Conservation (phyloP, 53 echinoderm and acorn worm species). For the Paelopatides confundens region DNA sequence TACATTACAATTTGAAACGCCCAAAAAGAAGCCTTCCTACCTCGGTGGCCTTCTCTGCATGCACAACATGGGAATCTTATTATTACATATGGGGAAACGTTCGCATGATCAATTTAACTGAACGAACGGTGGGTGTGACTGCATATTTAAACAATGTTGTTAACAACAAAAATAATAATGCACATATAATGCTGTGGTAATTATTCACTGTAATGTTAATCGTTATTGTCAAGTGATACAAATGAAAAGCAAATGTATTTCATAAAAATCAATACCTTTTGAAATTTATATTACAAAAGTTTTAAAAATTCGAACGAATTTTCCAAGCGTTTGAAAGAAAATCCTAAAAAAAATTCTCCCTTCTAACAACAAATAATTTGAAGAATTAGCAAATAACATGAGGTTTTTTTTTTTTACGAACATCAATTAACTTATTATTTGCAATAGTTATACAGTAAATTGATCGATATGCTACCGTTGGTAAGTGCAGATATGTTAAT, state of each 20-base stretch:
- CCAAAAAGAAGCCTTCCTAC: constrained; percentile 12
- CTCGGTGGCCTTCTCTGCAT: constrained; percentile 18
- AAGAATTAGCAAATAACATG: too few relatives aligned
- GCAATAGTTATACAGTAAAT: not conserved
- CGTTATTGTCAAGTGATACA: not conserved
- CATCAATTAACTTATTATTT: not conserved
- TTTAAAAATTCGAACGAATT: too few relatives aligned
- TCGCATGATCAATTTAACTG: not conserved
- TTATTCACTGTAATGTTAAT: not conserved
- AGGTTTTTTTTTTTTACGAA: not conserved
- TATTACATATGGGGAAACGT: not conserved
- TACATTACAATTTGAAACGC: constrained; percentile 11
- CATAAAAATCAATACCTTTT: not conserved
- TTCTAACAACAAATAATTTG: too few relatives aligned
- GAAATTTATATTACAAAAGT: not conserved
- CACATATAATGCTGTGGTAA: not conserved
- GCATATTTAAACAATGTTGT: not conserved
- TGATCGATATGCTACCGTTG: constrained; percentile 8
- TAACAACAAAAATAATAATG: not conserved
- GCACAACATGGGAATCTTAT: constrained; percentile 23
- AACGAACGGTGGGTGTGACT: not conserved
- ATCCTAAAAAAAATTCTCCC: too few relatives aligned
- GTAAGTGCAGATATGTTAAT: constrained; percentile 36
- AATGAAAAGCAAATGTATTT: not conserved
- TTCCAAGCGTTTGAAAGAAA: too few relatives aligned